These are phyloP conservation scores for Spisula solida DNA, from an alignment of 2,888 invertebrate species.

Conservation along the genomic window DNA sequence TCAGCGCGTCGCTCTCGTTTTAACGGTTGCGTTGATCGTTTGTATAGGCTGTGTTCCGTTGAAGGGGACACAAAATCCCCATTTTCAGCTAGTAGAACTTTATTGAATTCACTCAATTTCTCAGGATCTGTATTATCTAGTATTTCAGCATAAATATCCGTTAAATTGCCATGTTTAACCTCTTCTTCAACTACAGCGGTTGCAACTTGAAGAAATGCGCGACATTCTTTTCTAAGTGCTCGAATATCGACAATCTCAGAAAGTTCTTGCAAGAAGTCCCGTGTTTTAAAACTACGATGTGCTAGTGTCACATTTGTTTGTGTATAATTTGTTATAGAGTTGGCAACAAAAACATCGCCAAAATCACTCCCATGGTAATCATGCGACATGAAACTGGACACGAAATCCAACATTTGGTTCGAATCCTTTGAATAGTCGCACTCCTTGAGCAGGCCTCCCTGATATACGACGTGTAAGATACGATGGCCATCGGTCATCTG, in stretches of 20 bases:
- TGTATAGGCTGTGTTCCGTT: constrained; percentile 33
- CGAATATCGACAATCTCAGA: constrained; percentile 47
- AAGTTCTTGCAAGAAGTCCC: constrained; percentile 49
- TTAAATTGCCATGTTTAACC: constrained; percentile 46
- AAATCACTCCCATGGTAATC: constrained; percentile 45
- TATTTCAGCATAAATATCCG: constrained; percentile 54
- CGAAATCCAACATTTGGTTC: constrained; percentile 71
- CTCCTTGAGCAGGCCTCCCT: constrained; percentile 76
- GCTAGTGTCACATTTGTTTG: constrained; percentile 44
- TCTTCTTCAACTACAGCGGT: constrained; percentile 49
- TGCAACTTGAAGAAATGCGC: constrained; percentile 50
- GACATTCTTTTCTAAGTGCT: constrained; percentile 50
- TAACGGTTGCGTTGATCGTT: constrained; percentile 60
- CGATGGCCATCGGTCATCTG: constrained; percentile 77
- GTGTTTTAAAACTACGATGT: constrained; percentile 32
- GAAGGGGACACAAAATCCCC: neutral
- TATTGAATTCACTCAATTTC: constrained; percentile 43
- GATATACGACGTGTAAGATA: constrained; percentile 76
- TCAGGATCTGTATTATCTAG: constrained; percentile 45
- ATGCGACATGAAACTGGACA: constrained; percentile 66
- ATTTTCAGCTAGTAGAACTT: neutral
- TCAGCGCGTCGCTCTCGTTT: constrained; percentile 56
- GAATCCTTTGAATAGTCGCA: constrained; percentile 75
- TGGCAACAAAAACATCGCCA: constrained; percentile 60
- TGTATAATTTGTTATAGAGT: constrained; percentile 31